phyloP scores from a whole-genome alignment of 1,140 invertebrate genomes.

The Lordiphosa clarofinis region DNA sequence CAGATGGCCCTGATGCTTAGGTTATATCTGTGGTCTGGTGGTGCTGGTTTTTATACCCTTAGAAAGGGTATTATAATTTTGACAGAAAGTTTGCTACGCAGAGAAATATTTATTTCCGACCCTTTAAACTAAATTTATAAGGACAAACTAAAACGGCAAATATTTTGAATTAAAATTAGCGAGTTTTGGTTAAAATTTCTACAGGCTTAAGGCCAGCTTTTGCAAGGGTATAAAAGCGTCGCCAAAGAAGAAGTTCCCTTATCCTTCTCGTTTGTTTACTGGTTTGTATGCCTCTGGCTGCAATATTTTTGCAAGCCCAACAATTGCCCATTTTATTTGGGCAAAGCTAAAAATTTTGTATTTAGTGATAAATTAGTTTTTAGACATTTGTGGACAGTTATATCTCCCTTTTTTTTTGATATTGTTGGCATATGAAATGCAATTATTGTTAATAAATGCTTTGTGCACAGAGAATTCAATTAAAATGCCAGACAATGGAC shows the following conservation, averaged over 20 bases:
- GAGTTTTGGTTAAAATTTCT: too few relatives aligned
- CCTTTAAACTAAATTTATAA: too few relatives aligned
- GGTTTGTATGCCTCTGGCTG: constrained; percentile 40
- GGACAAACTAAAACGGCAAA: too few relatives aligned
- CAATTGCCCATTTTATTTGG: constrained; percentile 49
- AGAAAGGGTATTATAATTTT: too few relatives aligned
- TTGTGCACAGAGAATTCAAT: constrained; percentile 59
- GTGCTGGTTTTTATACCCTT: too few relatives aligned
- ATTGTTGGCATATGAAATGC: constrained; percentile 50
- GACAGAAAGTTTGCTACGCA: too few relatives aligned
- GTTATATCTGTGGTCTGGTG: background rate
- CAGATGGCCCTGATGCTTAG: background rate
- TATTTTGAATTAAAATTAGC: too few relatives aligned
- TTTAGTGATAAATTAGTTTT: constrained; percentile 74
- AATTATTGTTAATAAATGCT: constrained; percentile 75
- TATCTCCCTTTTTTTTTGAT: constrained; percentile 24
- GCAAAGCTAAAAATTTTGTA: constrained; percentile 22
- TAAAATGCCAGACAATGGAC: constrained; percentile 57
- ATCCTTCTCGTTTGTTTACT: constrained; percentile 15
- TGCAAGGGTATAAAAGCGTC: too few relatives aligned
- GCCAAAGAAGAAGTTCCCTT: too few relatives aligned
- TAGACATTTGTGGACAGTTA: constrained; percentile 68
- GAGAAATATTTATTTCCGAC: too few relatives aligned
- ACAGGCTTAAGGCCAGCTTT: too few relatives aligned
- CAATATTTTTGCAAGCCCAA: constrained; percentile 16